Evolutionary conservation across 2,113 vertebrate genomes (phyloP).

Genomic region (Sinocyclocheilus maitianheensis): DNA sequence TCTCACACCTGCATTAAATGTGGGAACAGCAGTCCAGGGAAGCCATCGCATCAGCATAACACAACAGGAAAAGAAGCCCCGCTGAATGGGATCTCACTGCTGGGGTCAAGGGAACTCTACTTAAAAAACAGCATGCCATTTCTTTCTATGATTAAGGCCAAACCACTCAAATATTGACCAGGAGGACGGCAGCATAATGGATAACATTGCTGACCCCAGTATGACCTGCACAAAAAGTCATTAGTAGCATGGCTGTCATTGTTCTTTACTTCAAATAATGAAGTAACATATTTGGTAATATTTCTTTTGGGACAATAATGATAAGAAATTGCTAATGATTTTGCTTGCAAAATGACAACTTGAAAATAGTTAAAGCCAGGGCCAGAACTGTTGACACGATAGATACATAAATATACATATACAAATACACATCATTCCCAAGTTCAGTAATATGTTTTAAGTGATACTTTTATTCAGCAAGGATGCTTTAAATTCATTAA

Average conservation of each 20-base stretch:
- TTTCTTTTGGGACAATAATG: background rate
- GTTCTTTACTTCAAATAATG: background rate
- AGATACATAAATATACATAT: background rate
- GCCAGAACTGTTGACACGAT: background rate
- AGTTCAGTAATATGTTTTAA: background rate
- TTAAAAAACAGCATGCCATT: background rate
- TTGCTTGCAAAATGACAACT: background rate
- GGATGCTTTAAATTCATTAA: background rate
- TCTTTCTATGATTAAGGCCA: background rate
- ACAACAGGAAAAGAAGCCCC: background rate
- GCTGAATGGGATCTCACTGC: background rate
- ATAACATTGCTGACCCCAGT: conserved; percentile 5
- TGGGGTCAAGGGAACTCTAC: background rate
- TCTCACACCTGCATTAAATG: conserved; percentile 20
- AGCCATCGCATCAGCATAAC: background rate
- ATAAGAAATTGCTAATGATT: background rate
- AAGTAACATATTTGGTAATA: background rate
- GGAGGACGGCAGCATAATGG: conserved; percentile 30
- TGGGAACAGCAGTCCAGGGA: background rate
- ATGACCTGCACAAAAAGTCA: background rate
- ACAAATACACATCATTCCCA: no score
- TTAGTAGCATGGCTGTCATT: background rate
- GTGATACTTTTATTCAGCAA: background rate
- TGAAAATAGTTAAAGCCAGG: background rate
- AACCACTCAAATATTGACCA: conserved; percentile 16